Evolutionary conservation across 2,888 invertebrate species (phyloP), one percentile per base, ranked within the genome.

Genomic region (Agrotis clavis): DNA sequence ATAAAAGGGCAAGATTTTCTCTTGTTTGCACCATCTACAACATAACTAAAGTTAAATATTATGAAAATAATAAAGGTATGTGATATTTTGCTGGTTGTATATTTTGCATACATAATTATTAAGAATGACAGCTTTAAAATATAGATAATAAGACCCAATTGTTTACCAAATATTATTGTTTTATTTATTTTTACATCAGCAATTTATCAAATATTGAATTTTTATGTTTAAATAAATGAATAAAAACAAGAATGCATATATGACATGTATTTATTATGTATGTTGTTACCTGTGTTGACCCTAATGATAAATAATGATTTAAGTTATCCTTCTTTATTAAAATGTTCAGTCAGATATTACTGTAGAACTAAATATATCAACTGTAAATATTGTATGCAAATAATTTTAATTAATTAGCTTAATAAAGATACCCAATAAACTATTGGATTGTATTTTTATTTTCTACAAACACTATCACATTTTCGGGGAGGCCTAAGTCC

Each of bases 1-100:
- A 30, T 48, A 11, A 77, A 71, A 64, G 60, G 57, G 70, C 61
- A 69, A 68, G 65, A 56, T 30, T 51, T 71, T 72, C 16, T 77
- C 70, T 83, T 73, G 63, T 75, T 72, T 80, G 86, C 84, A 86
- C 79, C 62, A 45, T 72, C 71, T 82, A 83, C 62, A 85, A 73
- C 74, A 77, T 66, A 64, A 63, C 70, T 72, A 81, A 81, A 53
- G 18, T 51, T 67, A 71, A 77, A 80, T 25, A 25, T 69, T 76
- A 74, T 81, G 66, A 78, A 79, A 74, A 75, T 67, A 71, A 82
- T 71, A 76, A 77, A 76, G 86, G 90, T 90, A 92, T 93, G 94
- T 94, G 94, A 94, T 94, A 94, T 92, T 90, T 92, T 91, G 93
- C 93, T 89, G 92, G 92, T 93, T 94, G 92, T 94, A 92, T 92